Evolutionary conservation across 1,140 invertebrate genomes (phyloP).

Genomic region (Ceratoteleas bidentatus): DNA sequence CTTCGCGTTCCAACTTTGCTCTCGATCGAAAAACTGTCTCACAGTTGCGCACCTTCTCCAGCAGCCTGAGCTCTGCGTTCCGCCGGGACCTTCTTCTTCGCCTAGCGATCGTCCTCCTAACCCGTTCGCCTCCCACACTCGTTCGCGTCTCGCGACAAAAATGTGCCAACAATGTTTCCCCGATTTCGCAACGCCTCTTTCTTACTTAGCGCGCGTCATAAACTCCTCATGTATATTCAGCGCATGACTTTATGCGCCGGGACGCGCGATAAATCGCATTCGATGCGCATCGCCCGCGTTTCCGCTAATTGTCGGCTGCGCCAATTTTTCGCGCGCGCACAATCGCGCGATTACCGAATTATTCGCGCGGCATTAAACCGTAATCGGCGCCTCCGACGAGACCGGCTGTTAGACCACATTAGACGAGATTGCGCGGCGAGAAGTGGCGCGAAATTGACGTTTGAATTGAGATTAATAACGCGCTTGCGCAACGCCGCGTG

Average conservation of each 20-base stretch:
- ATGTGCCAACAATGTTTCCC: too few relatives aligned
- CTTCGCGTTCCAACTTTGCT: too few relatives aligned
- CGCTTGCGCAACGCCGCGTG: constrained; percentile 55
- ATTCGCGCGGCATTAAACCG: constrained; percentile 23
- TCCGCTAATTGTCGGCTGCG: constrained; percentile 10
- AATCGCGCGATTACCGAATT: constrained; percentile 10
- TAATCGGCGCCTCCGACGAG: constrained; percentile 35
- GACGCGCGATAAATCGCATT: constrained; percentile 3
- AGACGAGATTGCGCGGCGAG: constrained; percentile 41
- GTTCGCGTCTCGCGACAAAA: too few relatives aligned
- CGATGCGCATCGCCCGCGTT: too few relatives aligned
- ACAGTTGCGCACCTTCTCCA: too few relatives aligned
- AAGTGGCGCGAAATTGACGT: constrained; percentile 56
- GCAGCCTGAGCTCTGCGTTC: too few relatives aligned
- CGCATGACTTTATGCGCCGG: neutral
- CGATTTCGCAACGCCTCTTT: too few relatives aligned
- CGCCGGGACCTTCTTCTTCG: too few relatives aligned
- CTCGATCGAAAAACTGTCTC: too few relatives aligned
- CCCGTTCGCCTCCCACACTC: too few relatives aligned
- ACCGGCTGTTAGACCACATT: constrained; percentile 47
- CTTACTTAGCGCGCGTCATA: neutral
- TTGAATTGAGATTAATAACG: constrained; percentile 59
- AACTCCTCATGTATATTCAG: neutral
- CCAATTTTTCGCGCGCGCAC: neutral
- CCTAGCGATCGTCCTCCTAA: too few relatives aligned